Evolutionary conservation across 2,888 invertebrate genomes (phyloP), one percentile per base, ranked within the genome.

Genomic region (Ecliptopera silaceata): DNA sequence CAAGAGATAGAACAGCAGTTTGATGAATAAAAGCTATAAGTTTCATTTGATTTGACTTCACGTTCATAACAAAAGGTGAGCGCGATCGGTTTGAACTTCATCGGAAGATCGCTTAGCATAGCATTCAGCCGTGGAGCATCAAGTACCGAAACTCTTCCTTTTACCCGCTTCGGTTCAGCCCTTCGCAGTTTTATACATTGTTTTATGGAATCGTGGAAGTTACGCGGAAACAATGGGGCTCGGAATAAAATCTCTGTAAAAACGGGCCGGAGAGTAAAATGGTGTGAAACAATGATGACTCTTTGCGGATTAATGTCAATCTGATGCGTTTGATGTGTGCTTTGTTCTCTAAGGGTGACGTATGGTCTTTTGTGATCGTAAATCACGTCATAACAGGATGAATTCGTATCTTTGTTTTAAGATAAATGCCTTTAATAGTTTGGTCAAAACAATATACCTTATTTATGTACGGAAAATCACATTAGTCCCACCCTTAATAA

Each of bases 161-260:
- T 57, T 56, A 36, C 60, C 36, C 54, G 49, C 38, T 49, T 39
- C 52, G 51, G 48, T 59, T 55, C 53, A 57, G 41, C 55, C 68
- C 65, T 68, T 70, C 64, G 59, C 63, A 66, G 66, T 72, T 79
- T 78, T 73, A 72, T 73, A 70, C 68, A 56, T 68, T 65, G 66
- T 74, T 77, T 72, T 72, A 75, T 65, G 61, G 64, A 71, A 75
- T 72, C 75, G 74, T 69, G 71, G 71, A 74, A 75, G 72, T 72
- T 70, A 66, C 70, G 67, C 69, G 64, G 56, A 66, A 74, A 74
- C 71, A 75, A 74, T 74, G 70, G 68, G 47, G 65, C 62, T 59
- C 64, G 63, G 67, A 69, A 69, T 69, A 66, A 66, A 66, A 61
- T 66, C 59, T 60, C 56, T 66, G 73, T 71, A 72, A 71, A 74